Base-by-base conservation (phyloP, 2,113 vertebrate species). In the Grammomys surdaster region DNA sequence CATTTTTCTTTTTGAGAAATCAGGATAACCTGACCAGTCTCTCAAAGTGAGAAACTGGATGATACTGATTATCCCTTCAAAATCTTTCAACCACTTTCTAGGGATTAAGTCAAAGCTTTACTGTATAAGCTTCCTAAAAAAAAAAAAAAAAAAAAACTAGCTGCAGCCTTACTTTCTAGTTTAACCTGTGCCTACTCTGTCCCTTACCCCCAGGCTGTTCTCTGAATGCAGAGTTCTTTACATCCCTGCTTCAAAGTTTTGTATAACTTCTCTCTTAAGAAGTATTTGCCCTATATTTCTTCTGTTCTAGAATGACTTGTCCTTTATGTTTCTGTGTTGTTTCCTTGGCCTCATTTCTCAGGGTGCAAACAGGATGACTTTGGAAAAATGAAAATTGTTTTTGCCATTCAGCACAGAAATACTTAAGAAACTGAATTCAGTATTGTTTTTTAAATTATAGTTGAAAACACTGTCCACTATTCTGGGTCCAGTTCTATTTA, bases 31-130 rank as follows among this genome's bases (percentile, higher is more conserved):
- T 81, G 51, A 69, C n/a, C 58, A 88, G 94, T 96, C 95, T 88
- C 40, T 92, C 20, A 67, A 95, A 97, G 69, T 94, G 72, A 95
- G 93, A 94, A 95, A 92, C 87, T 87, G 67, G 77, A 91, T 92
- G 63, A 78, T 88, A 89, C 81, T n/a, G 58, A 87, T 96, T 96
- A 95, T 86, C 72, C 85, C n/a, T 96, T 93, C 60, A 86, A 93
- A 96, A 89, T 73, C 60, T 78, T 81, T 70, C 22, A 92, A 1
- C 72, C 51, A n/a, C 72, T 96, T 81, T 89, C 46, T 70, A 63
- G 10, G 87, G 60, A 96, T 96, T 91, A 95, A 82, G 58, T 82
- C 20, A 90, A 97, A 65, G 36, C 40, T 92, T 94, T 96, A 20
- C 58, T 43, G 72, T 20, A 43, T 85, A 97, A 95, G 1, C 48